These are phyloP conservation scores for Leptopilina myrica DNA, from an alignment of 2,888 invertebrate genomes.

Conservation along the genomic window DNA sequence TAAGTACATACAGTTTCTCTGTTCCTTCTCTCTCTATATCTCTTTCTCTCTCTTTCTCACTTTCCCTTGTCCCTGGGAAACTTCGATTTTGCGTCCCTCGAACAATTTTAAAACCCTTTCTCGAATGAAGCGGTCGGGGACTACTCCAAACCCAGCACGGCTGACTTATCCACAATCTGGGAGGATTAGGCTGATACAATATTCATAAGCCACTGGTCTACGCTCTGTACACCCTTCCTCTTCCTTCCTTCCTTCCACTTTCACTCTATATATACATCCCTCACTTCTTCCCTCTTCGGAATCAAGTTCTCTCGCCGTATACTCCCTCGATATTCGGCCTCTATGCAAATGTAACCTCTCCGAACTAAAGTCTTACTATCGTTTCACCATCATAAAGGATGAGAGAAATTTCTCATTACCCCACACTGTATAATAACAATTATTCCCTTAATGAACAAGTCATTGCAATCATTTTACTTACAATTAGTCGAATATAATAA, in stretches of 20 bases:
- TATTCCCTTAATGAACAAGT: slow-evolving; percentile 12
- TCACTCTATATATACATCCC: slow-evolving; percentile 15
- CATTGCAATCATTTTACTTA: background rate
- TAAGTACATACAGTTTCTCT: background rate
- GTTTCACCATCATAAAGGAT: slow-evolving; percentile 5
- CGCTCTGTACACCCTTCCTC: slow-evolving; percentile 57
- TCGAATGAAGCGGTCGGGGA: slow-evolving; percentile 57
- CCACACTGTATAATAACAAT: background rate
- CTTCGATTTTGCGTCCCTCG: slow-evolving; percentile 38
- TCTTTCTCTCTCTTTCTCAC: slow-evolving; percentile 45
- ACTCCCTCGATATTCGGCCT: slow-evolving; percentile 56
- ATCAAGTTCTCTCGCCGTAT: slow-evolving; percentile 17
- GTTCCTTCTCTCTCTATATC: slow-evolving; percentile 21
- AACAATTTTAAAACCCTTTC: slow-evolving; percentile 59
- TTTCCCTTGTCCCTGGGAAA: slow-evolving; percentile 42
- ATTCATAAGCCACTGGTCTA: slow-evolving; percentile 69
- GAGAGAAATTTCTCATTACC: slow-evolving; percentile 9
- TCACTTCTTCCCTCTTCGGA: slow-evolving; percentile 34
- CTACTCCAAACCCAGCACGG: slow-evolving; percentile 57
- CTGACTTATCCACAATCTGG: slow-evolving; percentile 73
- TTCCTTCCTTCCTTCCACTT: slow-evolving; percentile 43
- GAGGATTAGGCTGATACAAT: slow-evolving; percentile 73
- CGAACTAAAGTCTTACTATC: slow-evolving; percentile 53
- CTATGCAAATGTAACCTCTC: slow-evolving; percentile 65
- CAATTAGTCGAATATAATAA: no score